These are phyloP conservation scores for Tapirus terrestris DNA, from an alignment of 2,113 vertebrate species.

Conservation along the genomic window DNA sequence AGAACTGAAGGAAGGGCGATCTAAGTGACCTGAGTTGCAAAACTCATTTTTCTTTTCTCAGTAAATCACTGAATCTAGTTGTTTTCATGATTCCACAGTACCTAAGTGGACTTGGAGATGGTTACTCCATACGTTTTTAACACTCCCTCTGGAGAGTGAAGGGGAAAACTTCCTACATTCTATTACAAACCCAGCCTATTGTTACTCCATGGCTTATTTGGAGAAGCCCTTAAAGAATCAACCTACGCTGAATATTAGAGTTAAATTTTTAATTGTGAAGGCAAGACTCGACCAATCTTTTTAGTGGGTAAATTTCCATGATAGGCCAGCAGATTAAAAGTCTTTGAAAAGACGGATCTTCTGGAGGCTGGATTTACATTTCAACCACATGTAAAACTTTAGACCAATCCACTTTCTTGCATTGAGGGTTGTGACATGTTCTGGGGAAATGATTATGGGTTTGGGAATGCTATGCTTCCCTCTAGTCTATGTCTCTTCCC, in stretches of 20 bases:
- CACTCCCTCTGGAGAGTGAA: background rate
- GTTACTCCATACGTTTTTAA: background rate
- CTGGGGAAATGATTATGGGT: background rate
- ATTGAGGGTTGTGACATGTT: background rate
- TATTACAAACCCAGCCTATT: background rate
- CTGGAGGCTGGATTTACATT: background rate
- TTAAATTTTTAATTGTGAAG: background rate
- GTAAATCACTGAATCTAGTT: background rate
- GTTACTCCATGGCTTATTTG: background rate
- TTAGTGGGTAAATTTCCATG: background rate
- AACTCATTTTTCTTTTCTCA: slow-evolving; percentile 55
- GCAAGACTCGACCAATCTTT: background rate
- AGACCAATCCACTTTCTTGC: background rate
- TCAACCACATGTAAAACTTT: background rate
- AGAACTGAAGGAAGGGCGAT: background rate
- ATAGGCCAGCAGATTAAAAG: background rate
- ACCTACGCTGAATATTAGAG: background rate
- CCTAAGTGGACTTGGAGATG: background rate
- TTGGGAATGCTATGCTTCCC: background rate
- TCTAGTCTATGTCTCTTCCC: background rate
- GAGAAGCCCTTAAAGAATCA: background rate
- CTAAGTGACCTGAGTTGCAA: background rate
- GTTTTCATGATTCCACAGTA: background rate
- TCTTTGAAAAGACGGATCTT: background rate
- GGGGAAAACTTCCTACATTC: background rate